A percentile compares a stretch with the other conserved stretches of the same genome.
These are phyloP conservation scores for Drosophila athabasca DNA, from an alignment of 1,140 invertebrate genomes.

Conservation along the genomic window DNA sequence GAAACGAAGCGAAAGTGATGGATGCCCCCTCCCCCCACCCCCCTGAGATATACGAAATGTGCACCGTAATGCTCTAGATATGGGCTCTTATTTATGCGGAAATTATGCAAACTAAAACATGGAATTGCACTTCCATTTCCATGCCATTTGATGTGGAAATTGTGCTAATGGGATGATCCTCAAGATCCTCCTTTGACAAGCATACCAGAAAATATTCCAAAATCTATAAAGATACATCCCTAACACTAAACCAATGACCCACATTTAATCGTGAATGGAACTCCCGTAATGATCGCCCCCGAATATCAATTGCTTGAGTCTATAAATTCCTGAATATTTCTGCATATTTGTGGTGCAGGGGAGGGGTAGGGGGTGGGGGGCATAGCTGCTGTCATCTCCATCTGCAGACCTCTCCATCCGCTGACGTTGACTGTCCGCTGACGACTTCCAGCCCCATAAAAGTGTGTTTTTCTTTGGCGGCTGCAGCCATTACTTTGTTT, in stretches of 20 bases:
- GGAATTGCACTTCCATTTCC: neutral
- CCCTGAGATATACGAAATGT: neutral
- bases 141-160: too few species aligned
- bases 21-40: too few species aligned
- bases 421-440: conserved; percentile 27
- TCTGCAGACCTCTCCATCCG: conserved; percentile 19
- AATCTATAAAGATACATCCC: too few species aligned
- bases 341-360: conserved; percentile 5
- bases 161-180: too few species aligned
- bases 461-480: conserved; percentile 10
- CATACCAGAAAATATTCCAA: too few species aligned
- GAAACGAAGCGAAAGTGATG: conserved; percentile 41
- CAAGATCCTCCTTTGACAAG: too few species aligned
- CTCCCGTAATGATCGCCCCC: too few species aligned
- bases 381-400: conserved; percentile 11
- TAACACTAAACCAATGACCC: too few species aligned
- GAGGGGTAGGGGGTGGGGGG: neutral
- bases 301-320: neutral
- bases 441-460: conserved; percentile 40
- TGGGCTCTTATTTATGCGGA: conserved; percentile 21
- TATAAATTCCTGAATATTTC: conserved; percentile 45
- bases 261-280: too few species aligned
- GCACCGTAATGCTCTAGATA: conserved; percentile 17
- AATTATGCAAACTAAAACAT: conserved; percentile 28
- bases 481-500: conserved; percentile 39